Conservation (phyloP, 2,888 invertebrate species). For the Drosophila austrosaltans region DNA sequence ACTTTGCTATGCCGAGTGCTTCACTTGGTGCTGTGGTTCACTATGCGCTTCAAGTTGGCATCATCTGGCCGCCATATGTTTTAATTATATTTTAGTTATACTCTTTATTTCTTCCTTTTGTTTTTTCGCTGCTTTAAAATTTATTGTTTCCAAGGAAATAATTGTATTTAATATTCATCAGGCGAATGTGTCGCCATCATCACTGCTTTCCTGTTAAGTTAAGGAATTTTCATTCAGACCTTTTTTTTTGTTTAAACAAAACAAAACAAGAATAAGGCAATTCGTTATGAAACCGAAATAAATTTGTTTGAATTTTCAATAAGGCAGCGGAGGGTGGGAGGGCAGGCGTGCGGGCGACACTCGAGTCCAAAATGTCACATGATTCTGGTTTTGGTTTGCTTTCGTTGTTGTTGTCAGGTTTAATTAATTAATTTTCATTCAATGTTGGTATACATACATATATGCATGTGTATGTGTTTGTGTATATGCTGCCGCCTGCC, state of each 20-base stretch:
- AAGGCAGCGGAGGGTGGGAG: not conserved
- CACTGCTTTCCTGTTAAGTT: conserved; percentile 37
- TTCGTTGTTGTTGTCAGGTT: conserved; percentile 19
- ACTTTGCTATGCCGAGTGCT: conserved; percentile 3
- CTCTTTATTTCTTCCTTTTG: not conserved
- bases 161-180: conserved; percentile 41
- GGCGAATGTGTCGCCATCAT: conserved; percentile 27
- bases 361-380: conserved; percentile 6
- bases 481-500: too few relatives aligned
- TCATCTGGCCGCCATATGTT: conserved; percentile 61
- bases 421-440: conserved; percentile 41
- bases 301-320: conserved; percentile 31
- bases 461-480: not conserved
- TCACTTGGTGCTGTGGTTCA: not conserved
- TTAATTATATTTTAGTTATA: conserved; percentile 16
- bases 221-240: conserved; percentile 22
- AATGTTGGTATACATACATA: not conserved
- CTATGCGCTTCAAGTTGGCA: conserved; percentile 6
- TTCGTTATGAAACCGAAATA: conserved; percentile 28
- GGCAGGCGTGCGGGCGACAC: not conserved
- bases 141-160: conserved; percentile 21
- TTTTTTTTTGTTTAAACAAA: not conserved
- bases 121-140: conserved; percentile 16
- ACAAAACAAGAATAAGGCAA: conserved; percentile 31
- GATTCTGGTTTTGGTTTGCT: conserved; percentile 12